Conservation (phyloP, 1,140 invertebrate genomes). For the Glomeris maerens region DNA sequence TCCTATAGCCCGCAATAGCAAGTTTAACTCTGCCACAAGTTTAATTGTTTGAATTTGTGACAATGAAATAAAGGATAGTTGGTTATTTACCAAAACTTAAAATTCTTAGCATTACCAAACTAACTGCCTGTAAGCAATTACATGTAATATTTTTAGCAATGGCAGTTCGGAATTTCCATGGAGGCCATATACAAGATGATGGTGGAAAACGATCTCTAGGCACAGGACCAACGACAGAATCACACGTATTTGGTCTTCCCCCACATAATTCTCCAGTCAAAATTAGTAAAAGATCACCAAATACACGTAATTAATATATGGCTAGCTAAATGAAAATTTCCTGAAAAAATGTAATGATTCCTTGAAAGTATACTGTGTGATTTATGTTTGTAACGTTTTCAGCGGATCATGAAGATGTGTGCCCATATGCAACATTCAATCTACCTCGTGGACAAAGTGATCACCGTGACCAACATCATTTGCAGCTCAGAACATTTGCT, state of each 20-base stretch:
- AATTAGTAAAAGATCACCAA: neutral
- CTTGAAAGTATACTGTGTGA: no score
- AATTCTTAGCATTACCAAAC: neutral
- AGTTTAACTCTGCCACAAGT: no score
- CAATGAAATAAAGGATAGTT: no score
- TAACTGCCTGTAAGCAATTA: neutral
- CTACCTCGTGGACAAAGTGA: neutral
- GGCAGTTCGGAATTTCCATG: neutral
- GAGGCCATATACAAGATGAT: no score
- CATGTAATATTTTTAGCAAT: neutral
- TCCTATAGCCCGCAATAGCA: no score
- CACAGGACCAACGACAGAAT: neutral
- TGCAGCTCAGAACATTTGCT: neutral
- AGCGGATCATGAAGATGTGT: conserved; percentile 1
- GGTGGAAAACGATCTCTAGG: no score
- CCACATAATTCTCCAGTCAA: neutral
- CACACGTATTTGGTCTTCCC: neutral
- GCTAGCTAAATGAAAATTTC: neutral
- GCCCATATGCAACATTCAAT: conserved; percentile 3
- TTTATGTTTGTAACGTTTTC: neutral
- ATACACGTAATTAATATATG: neutral
- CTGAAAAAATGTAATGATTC: neutral
- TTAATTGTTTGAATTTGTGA: neutral
- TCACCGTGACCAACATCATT: neutral
- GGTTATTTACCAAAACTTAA: neutral